Evolutionary conservation across 1,140 invertebrate genomes (phyloP), one percentile per base, ranked within the genome.

Genomic region (Bombus difficillimus): DNA sequence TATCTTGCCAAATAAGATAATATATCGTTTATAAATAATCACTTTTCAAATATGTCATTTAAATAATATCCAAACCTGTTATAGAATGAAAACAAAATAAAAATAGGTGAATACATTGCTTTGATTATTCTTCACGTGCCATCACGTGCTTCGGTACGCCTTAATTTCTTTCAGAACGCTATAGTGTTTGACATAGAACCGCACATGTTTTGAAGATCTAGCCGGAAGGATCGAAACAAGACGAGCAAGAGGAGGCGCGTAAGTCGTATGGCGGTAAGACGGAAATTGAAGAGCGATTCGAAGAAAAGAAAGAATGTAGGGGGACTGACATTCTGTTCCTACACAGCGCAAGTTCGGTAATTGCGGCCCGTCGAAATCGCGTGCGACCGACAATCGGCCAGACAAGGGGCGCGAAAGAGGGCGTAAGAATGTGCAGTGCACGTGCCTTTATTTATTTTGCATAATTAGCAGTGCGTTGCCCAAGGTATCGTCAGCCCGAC

Each of bases 371-470:
- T 90, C 88, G 89, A 90, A 92, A 91, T 92, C 90, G 92, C 90
- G 92, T 92, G 92, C 90, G 86, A 89, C 80, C 76, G 66, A 88
- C 76, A 83, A 90, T 75, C 73, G 69, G 32, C 66, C 18, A 34
- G 77, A 43, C 37, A 69, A 73, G 64, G 66, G 71, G 68, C 59
- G 62, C 32, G 77, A 81, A 77, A 74, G 72, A 86, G 83, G 91
- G 89, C 86, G 88, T 90, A 92, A 91, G 89, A 93, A 93, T 90
- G 88, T 89, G 43, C 83, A 57, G 43, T 90, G 88, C 92, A 89
- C 92, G 92, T 93, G 92, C 91, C 92, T 93, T 92, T 92, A 92
- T 93, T 93, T 92, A 92, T 93, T 93, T 92, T 92, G 89, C 92
- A 93, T 93, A 93, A 93, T 93, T 92, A 92, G 79, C 88, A 90